Evolutionary conservation across 1,140 invertebrate species (phyloP), one percentile per base, ranked within the genome.

Genomic region (Tetramorium simillimum): DNA sequence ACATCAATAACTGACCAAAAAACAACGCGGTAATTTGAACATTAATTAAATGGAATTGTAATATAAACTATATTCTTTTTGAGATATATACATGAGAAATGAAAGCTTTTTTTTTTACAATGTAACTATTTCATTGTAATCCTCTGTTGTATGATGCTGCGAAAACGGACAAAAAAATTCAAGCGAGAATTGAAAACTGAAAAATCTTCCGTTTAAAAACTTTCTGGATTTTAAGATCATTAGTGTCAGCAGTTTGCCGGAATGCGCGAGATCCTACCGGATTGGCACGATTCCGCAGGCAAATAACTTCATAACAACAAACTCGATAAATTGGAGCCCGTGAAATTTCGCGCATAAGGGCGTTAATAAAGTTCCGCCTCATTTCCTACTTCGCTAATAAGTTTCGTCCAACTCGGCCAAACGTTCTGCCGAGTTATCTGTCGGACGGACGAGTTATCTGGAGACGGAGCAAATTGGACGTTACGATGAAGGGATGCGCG

Each of bases 351-450:
- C 56, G 53, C 69, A 84, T 49, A 84, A 84, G 80, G 69, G 53
- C 69, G 69, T 82, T 82, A 73, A 82, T 56, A 46, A 82, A 82
- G 80, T 84, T 84, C n/a, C 56, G 46, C 53, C 53, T 84, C 80
- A 75, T 84, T 84, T 84, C 80, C 80, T 73, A 84, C 80, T 73
- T 73, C 5, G 80, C 18, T 84, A 84, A 84, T 75, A 84, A 84
- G 80, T 84, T 84, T 84, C 28, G 28, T 62, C 24, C 80, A 84
- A 84, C 80, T 75, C 80, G 53, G 69, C 58, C 69, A 84, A 84
- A 73, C 37, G 33, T 46, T 37, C 62, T 43, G 14, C 21, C 69
- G 51, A 72, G 21, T 73, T 40, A 73, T 33, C 18, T 51, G 37
- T 80, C 46, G 62, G 60, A 63, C 75, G 14, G 37, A 43, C 63